These are phyloP conservation scores for Halyomorpha halys DNA, from an alignment of 1,140 invertebrate species.

Conservation along the genomic window DNA sequence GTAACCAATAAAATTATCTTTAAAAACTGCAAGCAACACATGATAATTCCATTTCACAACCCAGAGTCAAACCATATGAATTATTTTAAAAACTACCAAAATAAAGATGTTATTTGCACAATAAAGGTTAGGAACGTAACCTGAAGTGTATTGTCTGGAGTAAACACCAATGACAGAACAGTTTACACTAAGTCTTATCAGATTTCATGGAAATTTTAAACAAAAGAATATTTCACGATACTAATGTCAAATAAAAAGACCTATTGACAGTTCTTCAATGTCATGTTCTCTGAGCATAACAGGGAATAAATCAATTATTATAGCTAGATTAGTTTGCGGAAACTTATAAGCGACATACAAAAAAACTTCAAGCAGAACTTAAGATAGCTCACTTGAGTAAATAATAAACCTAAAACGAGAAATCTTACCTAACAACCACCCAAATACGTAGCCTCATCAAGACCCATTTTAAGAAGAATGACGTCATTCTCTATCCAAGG, in stretches of 20 bases:
- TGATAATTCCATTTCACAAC: no score
- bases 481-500: constrained; percentile 16
- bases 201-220: not conserved
- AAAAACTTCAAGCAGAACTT: not conserved
- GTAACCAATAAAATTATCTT: no score
- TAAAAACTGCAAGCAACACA: no score
- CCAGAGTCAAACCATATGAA: no score
- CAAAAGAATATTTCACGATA: not conserved
- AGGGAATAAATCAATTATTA: not conserved
- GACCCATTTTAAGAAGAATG: constrained; percentile 25
- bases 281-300: constrained; percentile 4
- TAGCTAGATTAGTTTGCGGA: not conserved
- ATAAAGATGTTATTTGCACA: no score
- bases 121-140: no score
- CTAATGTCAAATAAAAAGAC: constrained; percentile 15
- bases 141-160: no score
- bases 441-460: constrained; percentile 20
- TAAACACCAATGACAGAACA: not conserved
- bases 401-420: constrained; percentile 1
- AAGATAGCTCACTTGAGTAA: constrained; percentile 4
- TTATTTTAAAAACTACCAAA: no score
- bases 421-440: constrained; percentile 16
- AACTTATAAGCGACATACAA: not conserved
- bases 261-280: not conserved
- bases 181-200: not conserved